Conservation (phyloP, 2,113 vertebrate species). For the Pimephales promelas region DNA sequence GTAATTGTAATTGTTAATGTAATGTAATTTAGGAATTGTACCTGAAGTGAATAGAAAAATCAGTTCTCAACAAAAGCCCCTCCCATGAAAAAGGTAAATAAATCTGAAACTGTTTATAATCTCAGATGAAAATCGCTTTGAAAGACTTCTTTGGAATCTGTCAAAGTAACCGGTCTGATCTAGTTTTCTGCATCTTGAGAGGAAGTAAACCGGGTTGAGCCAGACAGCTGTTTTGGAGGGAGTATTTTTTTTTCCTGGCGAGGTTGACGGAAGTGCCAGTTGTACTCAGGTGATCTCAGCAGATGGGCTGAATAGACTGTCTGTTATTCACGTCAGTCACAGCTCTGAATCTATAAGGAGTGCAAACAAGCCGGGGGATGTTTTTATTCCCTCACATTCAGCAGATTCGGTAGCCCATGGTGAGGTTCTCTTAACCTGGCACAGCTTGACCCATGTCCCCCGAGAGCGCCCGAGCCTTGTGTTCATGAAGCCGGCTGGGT, state of each 20-base stretch:
- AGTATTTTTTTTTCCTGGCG: not conserved
- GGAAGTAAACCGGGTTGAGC: slow-evolving; percentile 33
- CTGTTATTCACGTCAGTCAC: slow-evolving; percentile 21
- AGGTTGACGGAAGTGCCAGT: slow-evolving; percentile 47
- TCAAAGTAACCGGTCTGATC: slow-evolving; percentile 38
- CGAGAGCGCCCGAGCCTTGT: not conserved
- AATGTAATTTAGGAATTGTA: not conserved
- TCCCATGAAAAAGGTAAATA: not conserved
- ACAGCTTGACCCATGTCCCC: slow-evolving; percentile 42
- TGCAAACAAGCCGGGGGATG: slow-evolving; percentile 48
- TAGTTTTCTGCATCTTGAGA: slow-evolving; percentile 12
- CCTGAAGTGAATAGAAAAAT: not conserved
- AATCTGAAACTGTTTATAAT: not conserved
- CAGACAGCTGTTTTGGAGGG: slow-evolving; percentile 39
- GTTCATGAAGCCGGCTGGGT: not conserved
- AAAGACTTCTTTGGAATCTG: slow-evolving; percentile 12
- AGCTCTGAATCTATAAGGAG: slow-evolving; percentile 19
- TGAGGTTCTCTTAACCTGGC: slow-evolving; percentile 2
- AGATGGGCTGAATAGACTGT: slow-evolving; percentile 41
- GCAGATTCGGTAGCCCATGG: slow-evolving; percentile 15
- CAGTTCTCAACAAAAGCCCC: not conserved
- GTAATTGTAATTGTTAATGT: too few species aligned
- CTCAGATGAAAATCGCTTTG: not conserved
- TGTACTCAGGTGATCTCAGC: slow-evolving; percentile 48
- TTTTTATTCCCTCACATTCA: slow-evolving; percentile 39